These are phyloP conservation scores for Rallus crepitans DNA, from an alignment of 2,797 vertebrate species.

Conservation along the genomic window DNA sequence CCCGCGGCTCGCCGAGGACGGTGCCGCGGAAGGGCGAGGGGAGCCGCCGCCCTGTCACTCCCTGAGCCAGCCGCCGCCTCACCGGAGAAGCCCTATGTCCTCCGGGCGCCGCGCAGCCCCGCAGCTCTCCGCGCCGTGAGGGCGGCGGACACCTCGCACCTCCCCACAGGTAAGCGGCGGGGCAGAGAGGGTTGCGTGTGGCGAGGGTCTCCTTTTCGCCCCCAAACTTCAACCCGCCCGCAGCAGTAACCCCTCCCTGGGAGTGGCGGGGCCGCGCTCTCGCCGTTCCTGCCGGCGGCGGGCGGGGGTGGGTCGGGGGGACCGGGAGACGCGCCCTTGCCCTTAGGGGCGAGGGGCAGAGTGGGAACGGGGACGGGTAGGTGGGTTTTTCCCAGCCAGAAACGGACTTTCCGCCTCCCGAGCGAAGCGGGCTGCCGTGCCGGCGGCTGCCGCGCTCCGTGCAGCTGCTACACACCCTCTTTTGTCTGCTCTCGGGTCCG, in stretches of 20 bases:
- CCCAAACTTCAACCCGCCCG: neutral
- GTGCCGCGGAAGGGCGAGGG: neutral
- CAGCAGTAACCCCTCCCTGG: neutral
- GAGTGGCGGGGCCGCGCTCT: neutral
- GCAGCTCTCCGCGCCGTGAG: neutral
- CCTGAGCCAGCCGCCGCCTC: constrained; percentile 20
- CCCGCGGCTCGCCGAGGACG: neutral
- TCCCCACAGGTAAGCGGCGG: constrained; percentile 26
- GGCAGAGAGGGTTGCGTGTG: neutral
- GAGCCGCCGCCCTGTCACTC: constrained; percentile 4
- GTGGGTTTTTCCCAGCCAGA: neutral
- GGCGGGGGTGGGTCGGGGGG: neutral
- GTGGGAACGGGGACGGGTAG: neutral
- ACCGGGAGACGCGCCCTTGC: neutral
- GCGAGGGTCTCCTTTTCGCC: neutral
- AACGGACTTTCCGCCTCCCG: neutral
- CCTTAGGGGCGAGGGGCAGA: neutral
- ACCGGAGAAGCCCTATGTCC: neutral
- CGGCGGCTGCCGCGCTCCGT: neutral
- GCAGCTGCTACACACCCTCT: constrained; percentile 74
- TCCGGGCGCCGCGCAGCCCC: neutral
- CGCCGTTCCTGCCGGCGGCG: neutral
- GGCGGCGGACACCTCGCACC: neutral
- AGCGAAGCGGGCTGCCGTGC: neutral
- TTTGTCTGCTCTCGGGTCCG: constrained; percentile 68